Conservation (phyloP, 2,888 invertebrate genomes). For the Drosophila hamatofila region DNA sequence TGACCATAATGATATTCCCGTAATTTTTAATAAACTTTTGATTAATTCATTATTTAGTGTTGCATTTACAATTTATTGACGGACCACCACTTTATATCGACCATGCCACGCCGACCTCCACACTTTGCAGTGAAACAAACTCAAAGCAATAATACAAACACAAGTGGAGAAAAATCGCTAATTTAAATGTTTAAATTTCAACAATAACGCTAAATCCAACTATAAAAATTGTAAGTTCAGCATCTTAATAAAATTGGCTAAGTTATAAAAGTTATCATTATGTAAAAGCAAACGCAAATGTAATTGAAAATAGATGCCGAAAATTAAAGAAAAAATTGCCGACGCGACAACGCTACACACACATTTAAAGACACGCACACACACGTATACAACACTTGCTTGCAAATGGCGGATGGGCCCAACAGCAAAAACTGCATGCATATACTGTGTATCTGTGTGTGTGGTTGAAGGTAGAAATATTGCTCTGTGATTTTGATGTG, state of each 20-base stretch:
- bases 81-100: conserved; percentile 37
- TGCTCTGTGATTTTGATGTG: conserved; percentile 60
- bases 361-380: conserved; percentile 34
- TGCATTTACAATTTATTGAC: conserved; percentile 16
- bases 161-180: conserved; percentile 50
- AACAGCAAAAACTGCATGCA: conserved; percentile 67
- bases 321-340: conserved; percentile 61
- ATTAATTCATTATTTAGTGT: conserved; percentile 6
- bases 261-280: conserved; percentile 26
- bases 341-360: conserved; percentile 73
- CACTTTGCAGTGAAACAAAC: conserved; percentile 52
- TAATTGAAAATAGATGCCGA: conserved; percentile 55
- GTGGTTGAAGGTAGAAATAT: conserved; percentile 47
- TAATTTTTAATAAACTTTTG: not conserved
- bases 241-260: conserved; percentile 33
- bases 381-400: conserved; percentile 58
- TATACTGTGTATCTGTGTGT: conserved; percentile 31
- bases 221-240: conserved; percentile 66
- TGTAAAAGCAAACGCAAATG: conserved; percentile 31
- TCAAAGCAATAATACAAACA: conserved; percentile 61
- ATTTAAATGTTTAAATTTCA: conserved; percentile 64
- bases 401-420: conserved; percentile 75
- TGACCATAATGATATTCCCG: not conserved
- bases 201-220: conserved; percentile 42
- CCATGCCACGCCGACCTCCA: conserved; percentile 42